Evolutionary conservation across 2,888 invertebrate species (phyloP), one percentile per base, ranked within the genome.

Genomic region (Syrphus vitripennis): DNA sequence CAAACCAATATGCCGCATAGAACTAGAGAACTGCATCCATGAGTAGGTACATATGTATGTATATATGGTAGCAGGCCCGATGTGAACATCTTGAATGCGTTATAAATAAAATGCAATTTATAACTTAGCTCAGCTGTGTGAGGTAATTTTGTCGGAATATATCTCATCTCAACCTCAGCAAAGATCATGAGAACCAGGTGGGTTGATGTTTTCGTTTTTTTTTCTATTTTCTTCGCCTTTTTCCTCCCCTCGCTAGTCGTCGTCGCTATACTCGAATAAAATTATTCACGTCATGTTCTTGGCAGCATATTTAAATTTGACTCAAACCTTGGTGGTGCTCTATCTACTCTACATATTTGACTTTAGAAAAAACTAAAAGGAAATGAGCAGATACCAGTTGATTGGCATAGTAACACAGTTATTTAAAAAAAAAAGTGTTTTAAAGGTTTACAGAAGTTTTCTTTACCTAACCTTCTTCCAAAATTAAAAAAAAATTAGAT

Each of bases 51-150:
- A 12, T 1, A 31, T 19, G 0, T 5, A 29, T 3, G 1, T 5
- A 5, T 50, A n/a, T 1, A 26, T n/a, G 31, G 9, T 29, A 1
- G 0, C 1, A 21, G 14, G 14, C 14, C 34, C 2, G 3, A 21
- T 16, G 61, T 50, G 65, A 75, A 75, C 42, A 75, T 76, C 57
- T 76, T 67, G 57, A 45, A 45, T 26, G 26, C n/a, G 53, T 37
- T 65, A 65, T 75, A 55, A 65, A 75, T 75, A 65, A 75, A 75
- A 24, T 75, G 21, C 42, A 65, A 65, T 75, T 65, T 75, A 55
- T 75, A 42, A 65, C 65, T 53, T 7, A 29, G 29, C 53, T 75
- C 53, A 53, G 37, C 53, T 74, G 37, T 74, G 37, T 65, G 65
- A 53, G 34, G 29, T 63, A 63, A 53, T 53, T 63, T 48, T 29